These are phyloP conservation scores for Spatulosminthurus flaviceps DNA, from an alignment of 2,888 invertebrate species.

Conservation along the genomic window DNA sequence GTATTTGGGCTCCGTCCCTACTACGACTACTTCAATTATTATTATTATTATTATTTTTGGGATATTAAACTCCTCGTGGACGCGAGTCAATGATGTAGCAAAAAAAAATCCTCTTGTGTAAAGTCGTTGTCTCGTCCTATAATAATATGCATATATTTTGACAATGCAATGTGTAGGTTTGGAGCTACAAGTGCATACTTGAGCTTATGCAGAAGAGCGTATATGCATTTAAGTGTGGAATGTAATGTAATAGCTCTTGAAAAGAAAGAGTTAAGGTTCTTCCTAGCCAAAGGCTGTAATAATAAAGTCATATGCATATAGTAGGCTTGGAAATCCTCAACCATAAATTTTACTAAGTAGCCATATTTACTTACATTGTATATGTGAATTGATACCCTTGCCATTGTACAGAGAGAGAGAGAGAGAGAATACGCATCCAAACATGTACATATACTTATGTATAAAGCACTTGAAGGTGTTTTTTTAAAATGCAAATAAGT, in stretches of 20 bases:
- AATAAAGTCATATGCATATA: background rate
- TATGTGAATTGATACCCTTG: background rate
- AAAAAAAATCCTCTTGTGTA: constrained; percentile 13
- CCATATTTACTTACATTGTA: constrained; percentile 1
- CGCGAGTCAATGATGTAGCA: constrained; percentile 37
- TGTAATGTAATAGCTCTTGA: background rate
- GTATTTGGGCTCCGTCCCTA: background rate
- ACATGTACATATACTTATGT: too few relatives aligned
- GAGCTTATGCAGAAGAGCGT: too few relatives aligned
- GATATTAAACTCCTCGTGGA: background rate
- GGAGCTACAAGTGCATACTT: too few relatives aligned
- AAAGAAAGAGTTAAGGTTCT: constrained; percentile 12
- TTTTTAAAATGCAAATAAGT: too few relatives aligned
- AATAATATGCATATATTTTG: background rate
- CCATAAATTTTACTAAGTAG: constrained; percentile 9
- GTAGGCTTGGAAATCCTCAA: background rate
- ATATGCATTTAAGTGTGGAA: too few relatives aligned
- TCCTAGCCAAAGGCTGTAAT: constrained; percentile 8
- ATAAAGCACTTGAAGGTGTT: too few relatives aligned
- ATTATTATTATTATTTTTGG: background rate
- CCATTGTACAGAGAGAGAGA: too few relatives aligned
- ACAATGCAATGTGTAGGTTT: background rate
- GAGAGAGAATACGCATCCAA: too few relatives aligned
- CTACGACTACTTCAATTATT: background rate
- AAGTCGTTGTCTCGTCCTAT: too few relatives aligned